Conservation (phyloP, 2,113 vertebrate genomes). For the Vulpes ferrilata region DNA sequence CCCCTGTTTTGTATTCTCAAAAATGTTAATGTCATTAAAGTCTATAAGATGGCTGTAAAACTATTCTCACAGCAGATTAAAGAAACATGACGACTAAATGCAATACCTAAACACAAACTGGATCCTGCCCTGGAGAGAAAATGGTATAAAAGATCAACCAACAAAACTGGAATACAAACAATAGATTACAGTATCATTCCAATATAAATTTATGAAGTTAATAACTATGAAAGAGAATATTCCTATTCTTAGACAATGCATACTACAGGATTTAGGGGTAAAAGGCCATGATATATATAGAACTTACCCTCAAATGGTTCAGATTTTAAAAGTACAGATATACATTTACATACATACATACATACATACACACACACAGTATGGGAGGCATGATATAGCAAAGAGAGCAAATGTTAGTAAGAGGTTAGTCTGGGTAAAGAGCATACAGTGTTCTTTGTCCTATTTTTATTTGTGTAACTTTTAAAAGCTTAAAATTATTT, state of each 20-base stretch:
- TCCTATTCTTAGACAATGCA: neutral
- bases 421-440: neutral
- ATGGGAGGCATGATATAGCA: neutral
- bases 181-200: neutral
- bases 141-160: neutral
- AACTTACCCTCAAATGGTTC: neutral
- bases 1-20: neutral
- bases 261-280: neutral
- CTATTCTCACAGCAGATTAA: neutral
- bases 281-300: neutral
- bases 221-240: neutral
- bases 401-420: neutral
- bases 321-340: neutral
- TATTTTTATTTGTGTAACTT: neutral
- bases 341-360: too few relatives aligned
- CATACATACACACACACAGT: neutral
- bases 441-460: neutral
- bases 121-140: neutral
- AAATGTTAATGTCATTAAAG: neutral
- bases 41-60: neutral
- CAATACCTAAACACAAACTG: neutral
- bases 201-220: neutral
- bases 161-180: neutral
- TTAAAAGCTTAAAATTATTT: slow-evolving; percentile 26
- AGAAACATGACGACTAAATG: neutral